A percentile compares a stretch with the other conserved stretches of the same genome.
Evolutionary conservation across 1,140 invertebrate species (phyloP).

Genomic region (Papilio dardanus): DNA sequence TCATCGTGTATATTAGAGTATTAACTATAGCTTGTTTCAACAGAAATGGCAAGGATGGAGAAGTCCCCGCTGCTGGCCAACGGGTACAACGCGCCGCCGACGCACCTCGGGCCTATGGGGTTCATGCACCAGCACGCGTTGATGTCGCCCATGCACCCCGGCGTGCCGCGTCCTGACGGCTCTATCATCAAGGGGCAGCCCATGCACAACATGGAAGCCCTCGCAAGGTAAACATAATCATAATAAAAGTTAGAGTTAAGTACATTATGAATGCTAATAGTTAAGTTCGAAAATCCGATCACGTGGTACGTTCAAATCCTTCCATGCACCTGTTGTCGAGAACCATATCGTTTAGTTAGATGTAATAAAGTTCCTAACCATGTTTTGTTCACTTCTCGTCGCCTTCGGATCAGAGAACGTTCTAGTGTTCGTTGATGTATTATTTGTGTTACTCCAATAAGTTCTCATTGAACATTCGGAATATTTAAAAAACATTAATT

Average conservation of each 20-base stretch:
- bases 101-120: conserved; percentile 94
- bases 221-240: conserved; percentile 86
- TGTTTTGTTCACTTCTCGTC: too few relatives aligned
- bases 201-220: conserved; percentile 91
- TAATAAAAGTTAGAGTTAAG: not conserved
- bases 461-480: too few relatives aligned
- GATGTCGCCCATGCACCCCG: conserved; percentile 92
- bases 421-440: too few relatives aligned
- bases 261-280: not conserved
- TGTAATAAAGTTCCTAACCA: too few relatives aligned
- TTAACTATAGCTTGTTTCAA: conserved; percentile 58
- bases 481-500: too few relatives aligned
- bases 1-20: not conserved
- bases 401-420: too few relatives aligned
- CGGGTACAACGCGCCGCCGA: conserved; percentile 96
- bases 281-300: too few relatives aligned
- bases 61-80: conserved; percentile 96
- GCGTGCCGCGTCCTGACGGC: conserved; percentile 87
- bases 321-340: too few relatives aligned
- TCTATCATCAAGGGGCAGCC: conserved; percentile 90
- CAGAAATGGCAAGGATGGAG: conserved; percentile 93
- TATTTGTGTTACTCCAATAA: too few relatives aligned
- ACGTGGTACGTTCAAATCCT: too few relatives aligned
- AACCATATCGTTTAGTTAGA: too few relatives aligned
- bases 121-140: conserved; percentile 94